Conservation (phyloP, 1,140 invertebrate species). For the Bradysia coprophila region DNA sequence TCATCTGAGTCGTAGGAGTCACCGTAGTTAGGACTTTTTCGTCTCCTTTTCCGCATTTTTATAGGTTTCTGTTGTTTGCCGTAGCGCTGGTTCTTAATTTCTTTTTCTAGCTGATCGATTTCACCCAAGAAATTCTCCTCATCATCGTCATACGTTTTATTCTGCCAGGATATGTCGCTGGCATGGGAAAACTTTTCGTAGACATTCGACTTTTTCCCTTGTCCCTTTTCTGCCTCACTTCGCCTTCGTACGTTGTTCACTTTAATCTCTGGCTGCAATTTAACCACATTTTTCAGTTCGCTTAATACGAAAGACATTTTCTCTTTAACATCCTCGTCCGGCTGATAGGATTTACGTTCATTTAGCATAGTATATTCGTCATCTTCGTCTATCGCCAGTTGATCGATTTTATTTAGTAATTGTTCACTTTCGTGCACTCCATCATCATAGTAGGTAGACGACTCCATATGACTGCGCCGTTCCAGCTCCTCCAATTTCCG, state of each 20-base stretch:
- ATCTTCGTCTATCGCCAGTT: background rate
- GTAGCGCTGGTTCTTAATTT: constrained; percentile 3
- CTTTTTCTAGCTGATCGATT: constrained; percentile 6
- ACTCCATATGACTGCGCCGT: constrained; percentile 29
- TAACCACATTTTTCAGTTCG: constrained; percentile 51
- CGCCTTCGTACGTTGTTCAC: constrained; percentile 6
- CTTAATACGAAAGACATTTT: constrained; percentile 56
- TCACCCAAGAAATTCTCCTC: constrained; percentile 8
- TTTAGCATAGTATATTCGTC: background rate
- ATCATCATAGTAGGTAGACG: background rate
- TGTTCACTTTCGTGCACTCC: background rate
- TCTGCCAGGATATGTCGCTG: constrained; percentile 22
- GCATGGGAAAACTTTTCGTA: constrained; percentile 13
- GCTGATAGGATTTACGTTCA: constrained; percentile 27
- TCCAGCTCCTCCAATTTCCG: constrained; percentile 74
- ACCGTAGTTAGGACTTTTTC: background rate
- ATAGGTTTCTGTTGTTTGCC: background rate
- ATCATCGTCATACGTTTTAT: constrained; percentile 14
- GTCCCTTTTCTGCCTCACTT: constrained; percentile 3
- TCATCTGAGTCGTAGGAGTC: constrained; percentile 11
- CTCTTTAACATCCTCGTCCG: constrained; percentile 51
- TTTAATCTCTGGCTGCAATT: constrained; percentile 11
- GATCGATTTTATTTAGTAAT: constrained; percentile 2
- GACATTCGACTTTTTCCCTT: constrained; percentile 7
- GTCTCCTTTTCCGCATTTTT: constrained; percentile 5